Evolutionary conservation across 1,140 invertebrate species (phyloP).

Genomic region (Drosophila chauvacae): DNA sequence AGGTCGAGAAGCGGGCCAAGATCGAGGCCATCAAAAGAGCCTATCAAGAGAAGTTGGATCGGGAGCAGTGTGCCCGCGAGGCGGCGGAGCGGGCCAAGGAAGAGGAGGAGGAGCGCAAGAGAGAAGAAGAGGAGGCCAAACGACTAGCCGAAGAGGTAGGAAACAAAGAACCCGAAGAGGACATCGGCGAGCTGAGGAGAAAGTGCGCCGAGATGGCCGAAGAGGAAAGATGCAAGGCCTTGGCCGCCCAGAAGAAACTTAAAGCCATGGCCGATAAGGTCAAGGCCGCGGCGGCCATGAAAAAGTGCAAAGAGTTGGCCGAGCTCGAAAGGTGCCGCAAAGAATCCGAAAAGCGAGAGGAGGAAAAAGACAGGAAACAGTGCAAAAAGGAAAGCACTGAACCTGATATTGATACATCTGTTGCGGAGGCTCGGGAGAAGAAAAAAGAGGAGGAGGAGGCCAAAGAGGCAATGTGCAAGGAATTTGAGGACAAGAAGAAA

Average conservation of each 20-base stretch:
- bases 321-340: slow-evolving; percentile 9
- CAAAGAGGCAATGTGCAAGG: slow-evolving; percentile 10
- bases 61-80: slow-evolving; percentile 16
- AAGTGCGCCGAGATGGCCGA: slow-evolving; percentile 6
- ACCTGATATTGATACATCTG: neutral
- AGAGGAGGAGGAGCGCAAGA: slow-evolving; percentile 16
- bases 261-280: slow-evolving; percentile 18
- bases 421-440: neutral
- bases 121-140: slow-evolving; percentile 6
- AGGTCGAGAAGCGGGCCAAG: slow-evolving; percentile 25
- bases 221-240: slow-evolving; percentile 6
- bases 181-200: slow-evolving; percentile 4
- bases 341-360: slow-evolving; percentile 5
- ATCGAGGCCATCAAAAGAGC: slow-evolving; percentile 30
- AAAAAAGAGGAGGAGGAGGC: neutral
- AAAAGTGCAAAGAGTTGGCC: neutral
- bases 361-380: neutral
- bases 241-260: slow-evolving; percentile 2
- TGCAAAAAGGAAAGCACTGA: slow-evolving; percentile 3
- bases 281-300: neutral
- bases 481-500: neutral
- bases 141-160: slow-evolving; percentile 5
- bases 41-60: slow-evolving; percentile 3
- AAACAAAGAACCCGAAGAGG: neutral
- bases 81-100: neutral